Percentiles rank a stretch among this genome's conserved stretches.
These are phyloP conservation scores for Escarpia spicata DNA, from an alignment of 2,888 invertebrate species.

Conservation along the genomic window DNA sequence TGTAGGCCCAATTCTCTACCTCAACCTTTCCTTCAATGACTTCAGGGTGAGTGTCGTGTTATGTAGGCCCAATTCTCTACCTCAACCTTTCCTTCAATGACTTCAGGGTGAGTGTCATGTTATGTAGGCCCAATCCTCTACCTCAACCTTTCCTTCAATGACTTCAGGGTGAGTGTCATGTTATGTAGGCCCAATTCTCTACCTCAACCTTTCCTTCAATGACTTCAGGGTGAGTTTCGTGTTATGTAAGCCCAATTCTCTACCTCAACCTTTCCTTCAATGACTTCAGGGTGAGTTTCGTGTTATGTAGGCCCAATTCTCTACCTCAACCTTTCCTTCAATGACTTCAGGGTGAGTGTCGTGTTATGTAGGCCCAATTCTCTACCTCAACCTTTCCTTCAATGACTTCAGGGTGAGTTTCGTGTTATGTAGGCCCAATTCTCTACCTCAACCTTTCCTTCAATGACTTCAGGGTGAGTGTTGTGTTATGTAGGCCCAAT, in stretches of 20 bases:
- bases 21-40: not conserved
- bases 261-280: not conserved
- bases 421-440: too few relatives aligned
- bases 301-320: conserved; percentile 32
- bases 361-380: conserved; percentile 43
- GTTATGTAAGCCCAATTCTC: not conserved
- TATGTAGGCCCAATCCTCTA: conserved; percentile 43
- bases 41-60: too few relatives aligned
- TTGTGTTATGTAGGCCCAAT: too few relatives aligned
- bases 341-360: conserved; percentile 56
- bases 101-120: too few relatives aligned
- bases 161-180: conserved; percentile 53
- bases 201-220: not conserved
- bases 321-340: conserved; percentile 63
- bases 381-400: conserved; percentile 58
- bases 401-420: conserved; percentile 58
- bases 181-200: too few relatives aligned
- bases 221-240: too few relatives aligned
- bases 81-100: not conserved
- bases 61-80: not conserved
- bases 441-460: too few relatives aligned
- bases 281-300: too few relatives aligned
- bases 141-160: conserved; percentile 63
- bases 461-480: too few relatives aligned
- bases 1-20: too few relatives aligned